These are phyloP conservation scores for Botrylloides violaceus DNA, from an alignment of 23 tunicate genomes.

Conservation along the genomic window DNA sequence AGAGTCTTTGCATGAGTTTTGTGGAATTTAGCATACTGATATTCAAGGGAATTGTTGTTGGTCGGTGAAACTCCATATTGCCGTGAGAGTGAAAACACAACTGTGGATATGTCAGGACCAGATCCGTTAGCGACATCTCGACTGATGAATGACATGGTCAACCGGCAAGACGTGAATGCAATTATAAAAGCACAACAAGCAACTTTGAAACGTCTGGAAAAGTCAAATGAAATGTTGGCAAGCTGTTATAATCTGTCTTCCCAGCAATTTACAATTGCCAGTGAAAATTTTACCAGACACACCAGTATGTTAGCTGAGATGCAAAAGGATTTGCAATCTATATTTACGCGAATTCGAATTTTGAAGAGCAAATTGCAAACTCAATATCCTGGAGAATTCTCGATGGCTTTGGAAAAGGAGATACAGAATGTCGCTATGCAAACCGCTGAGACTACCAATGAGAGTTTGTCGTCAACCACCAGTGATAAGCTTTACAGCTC, in stretches of 20 bases:
- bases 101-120: not conserved
- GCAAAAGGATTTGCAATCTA: conserved; percentile 27
- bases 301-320: conserved; percentile 11
- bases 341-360: conserved; percentile 12
- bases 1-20: too few species aligned
- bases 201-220: conserved; percentile 19
- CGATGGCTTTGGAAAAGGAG: conserved; percentile 13
- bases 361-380: conserved; percentile 1
- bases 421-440: conserved; percentile 12
- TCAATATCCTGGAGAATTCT: conserved; percentile 20
- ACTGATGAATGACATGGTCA: conserved; percentile 2
- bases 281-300: conserved; percentile 11
- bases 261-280: conserved; percentile 3
- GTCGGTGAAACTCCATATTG: too few species aligned
- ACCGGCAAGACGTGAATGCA: conserved; percentile 13
- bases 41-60: too few species aligned
- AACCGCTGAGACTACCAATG: not conserved
- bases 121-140: not conserved
- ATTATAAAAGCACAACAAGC: conserved; percentile 20
- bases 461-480: not conserved
- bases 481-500: not conserved
- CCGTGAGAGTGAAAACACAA: not conserved
- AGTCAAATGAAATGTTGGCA: conserved; percentile 20
- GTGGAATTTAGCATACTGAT: too few species aligned
- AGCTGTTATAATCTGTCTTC: conserved; percentile 20